Percentiles rank a stretch among this genome's conserved stretches.
Conservation (phyloP, 2,888 invertebrate genomes). For the Osmoderma eremita region DNA sequence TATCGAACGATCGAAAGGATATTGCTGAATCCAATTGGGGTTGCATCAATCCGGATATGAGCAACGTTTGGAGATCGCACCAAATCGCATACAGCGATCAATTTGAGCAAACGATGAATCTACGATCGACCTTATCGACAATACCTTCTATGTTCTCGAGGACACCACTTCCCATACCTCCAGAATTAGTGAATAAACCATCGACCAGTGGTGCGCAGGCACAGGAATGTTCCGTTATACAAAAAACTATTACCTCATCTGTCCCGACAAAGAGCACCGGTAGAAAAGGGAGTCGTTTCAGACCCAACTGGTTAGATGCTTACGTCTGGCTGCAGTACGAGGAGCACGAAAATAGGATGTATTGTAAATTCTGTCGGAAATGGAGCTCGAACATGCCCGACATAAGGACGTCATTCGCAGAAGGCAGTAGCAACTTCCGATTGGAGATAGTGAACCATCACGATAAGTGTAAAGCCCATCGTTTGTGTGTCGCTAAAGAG, state of each 20-base stretch:
- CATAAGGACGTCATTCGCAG: slow-evolving; percentile 81
- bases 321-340: slow-evolving; percentile 81
- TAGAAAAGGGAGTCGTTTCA: slow-evolving; percentile 73
- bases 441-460: slow-evolving; percentile 83
- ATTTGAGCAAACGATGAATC: slow-evolving; percentile 16
- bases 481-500: slow-evolving; percentile 70
- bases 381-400: slow-evolving; percentile 77
- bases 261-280: slow-evolving; percentile 46
- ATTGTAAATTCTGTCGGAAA: slow-evolving; percentile 77
- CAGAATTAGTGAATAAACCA: slow-evolving; percentile 55
- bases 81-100: slow-evolving; percentile 13
- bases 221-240: slow-evolving; percentile 62
- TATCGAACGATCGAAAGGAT: slow-evolving; percentile 9
- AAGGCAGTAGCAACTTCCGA: slow-evolving; percentile 80
- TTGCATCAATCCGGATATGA: slow-evolving; percentile 1
- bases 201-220: slow-evolving; percentile 49
- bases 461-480: slow-evolving; percentile 81
- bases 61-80: slow-evolving; percentile 22
- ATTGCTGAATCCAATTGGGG: slow-evolving; percentile 6
- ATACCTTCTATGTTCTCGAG: slow-evolving; percentile 43
- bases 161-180: slow-evolving; percentile 53
- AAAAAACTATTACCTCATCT: slow-evolving; percentile 49
- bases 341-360: slow-evolving; percentile 75
- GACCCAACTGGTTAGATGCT: slow-evolving; percentile 73
- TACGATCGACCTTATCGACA: slow-evolving; percentile 28